Base-by-base conservation (phyloP, 1,140 invertebrate species). In the Bicyclus anynana region DNA sequence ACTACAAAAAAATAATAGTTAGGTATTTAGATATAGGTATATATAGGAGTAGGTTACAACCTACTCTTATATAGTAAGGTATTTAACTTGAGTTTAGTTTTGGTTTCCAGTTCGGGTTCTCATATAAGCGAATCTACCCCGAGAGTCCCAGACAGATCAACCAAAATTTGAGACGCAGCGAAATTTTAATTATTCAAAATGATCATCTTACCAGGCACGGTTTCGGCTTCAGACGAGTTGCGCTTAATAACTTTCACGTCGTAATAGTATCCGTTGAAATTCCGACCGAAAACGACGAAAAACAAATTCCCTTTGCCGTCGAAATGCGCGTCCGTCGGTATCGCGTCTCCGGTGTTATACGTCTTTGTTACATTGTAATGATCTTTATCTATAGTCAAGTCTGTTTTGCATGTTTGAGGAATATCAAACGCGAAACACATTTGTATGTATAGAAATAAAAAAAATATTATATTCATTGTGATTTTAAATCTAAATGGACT, bases 251-350 rank as follows among this genome's bases (percentile, higher is more conserved):
- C 49, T 55, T 78, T 73, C 10, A 72, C 60, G 51, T 84, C 69
- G 54, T 77, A 85, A 40, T 71, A 75, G 42, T 72, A 80, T 12
- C 74, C 82, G 5, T 74, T 59, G 5, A 60, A 48, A 27, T 78
- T 74, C 5, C 57, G 57, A 27, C 72, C 70, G 7, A 72, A 67
- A 55, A 73, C 69, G 2, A 85, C 77, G 10, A 74, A 85, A 50
- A 85, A 85, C 44, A 85, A 62, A 56, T 85, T 83, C 6, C 78
- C 82, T 38, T 65, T 65, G 9, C 55, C 61, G 55, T 85, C 82
- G 48, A 69, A 84, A 42, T 83, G 80, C 5, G 77, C 74, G 26
- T 85, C 77, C 5, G 72, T 77, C 4, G 82, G 82, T 40, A 63
- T 69, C 1, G 65, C 66, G n/a, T 80, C 69, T 1, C 74, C 73